phyloP scores from a whole-genome alignment of 1,140 invertebrate species.

The Drosophila pruinosa region DNA sequence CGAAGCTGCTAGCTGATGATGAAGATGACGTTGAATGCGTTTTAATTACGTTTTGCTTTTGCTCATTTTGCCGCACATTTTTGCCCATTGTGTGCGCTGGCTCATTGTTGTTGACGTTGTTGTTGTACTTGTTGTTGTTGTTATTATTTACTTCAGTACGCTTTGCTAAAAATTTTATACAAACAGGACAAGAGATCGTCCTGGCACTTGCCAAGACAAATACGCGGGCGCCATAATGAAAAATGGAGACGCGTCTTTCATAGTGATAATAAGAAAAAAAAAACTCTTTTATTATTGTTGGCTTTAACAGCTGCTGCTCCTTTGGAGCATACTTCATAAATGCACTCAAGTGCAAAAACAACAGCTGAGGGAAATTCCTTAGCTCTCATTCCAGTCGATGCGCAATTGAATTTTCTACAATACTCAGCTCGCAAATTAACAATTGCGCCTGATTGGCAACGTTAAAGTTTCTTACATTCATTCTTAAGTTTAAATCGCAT shows the following conservation, averaged over 20 bases:
- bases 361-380: slow-evolving; percentile 4
- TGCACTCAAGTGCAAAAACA: slow-evolving; percentile 30
- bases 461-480: slow-evolving; percentile 10
- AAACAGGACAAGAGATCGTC: slow-evolving; percentile 36
- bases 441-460: slow-evolving; percentile 30
- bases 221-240: slow-evolving; percentile 61
- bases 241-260: slow-evolving; percentile 53
- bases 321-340: slow-evolving; percentile 32
- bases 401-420: slow-evolving; percentile 47
- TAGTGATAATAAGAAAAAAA: slow-evolving; percentile 1
- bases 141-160: slow-evolving; percentile 55
- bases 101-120: not conserved
- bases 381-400: slow-evolving; percentile 11
- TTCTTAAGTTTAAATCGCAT: not conserved
- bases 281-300: slow-evolving; percentile 1
- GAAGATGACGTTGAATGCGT: slow-evolving; percentile 51
- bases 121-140: slow-evolving; percentile 33
- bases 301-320: slow-evolving; percentile 11
- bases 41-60: slow-evolving; percentile 63
- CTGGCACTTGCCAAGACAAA: slow-evolving; percentile 53
- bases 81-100: slow-evolving; percentile 29
- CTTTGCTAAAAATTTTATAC: slow-evolving; percentile 39
- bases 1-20: slow-evolving; percentile 8
- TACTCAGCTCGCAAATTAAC: slow-evolving; percentile 27
- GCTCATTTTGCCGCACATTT: slow-evolving; percentile 56